phyloP scores from a whole-genome alignment of 2,113 vertebrate species.

The Chitala chitala region DNA sequence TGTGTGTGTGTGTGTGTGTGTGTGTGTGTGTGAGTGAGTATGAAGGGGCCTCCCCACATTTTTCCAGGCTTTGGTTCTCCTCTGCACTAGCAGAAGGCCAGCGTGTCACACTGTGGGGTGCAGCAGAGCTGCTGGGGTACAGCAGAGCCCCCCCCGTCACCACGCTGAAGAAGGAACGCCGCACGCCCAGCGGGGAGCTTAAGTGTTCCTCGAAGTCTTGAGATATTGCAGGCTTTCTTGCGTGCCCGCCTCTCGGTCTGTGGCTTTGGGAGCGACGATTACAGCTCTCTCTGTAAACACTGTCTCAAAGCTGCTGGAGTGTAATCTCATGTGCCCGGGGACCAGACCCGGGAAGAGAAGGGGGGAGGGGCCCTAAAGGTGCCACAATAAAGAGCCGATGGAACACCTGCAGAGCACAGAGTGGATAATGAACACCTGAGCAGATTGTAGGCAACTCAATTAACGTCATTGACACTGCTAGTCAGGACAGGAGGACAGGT shows the following conservation, averaged over 20 bases:
- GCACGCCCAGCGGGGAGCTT: background rate
- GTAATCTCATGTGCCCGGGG: conserved; percentile 57
- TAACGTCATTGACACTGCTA: conserved; percentile 69
- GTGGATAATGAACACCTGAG: conserved; percentile 70
- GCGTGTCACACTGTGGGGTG: background rate
- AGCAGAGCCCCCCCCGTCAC: background rate
- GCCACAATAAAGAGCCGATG: conserved; percentile 44
- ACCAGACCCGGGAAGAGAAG: conserved; percentile 45
- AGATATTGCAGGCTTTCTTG: background rate
- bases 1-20: too few species aligned
- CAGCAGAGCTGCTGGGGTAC: background rate
- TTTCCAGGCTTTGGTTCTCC: too few species aligned
- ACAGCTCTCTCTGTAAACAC: conserved; percentile 52
- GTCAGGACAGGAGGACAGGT: conserved; percentile 69
- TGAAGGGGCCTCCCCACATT: too few species aligned
- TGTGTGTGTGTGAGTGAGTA: too few species aligned
- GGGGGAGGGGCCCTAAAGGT: conserved; percentile 45
- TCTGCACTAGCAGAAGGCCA: background rate
- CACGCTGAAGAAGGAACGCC: background rate
- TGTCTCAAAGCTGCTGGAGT: conserved; percentile 57
- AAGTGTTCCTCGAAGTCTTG: conserved; percentile 20
- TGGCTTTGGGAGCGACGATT: conserved; percentile 46
- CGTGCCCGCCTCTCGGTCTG: conserved; percentile 22
- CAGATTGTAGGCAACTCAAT: conserved; percentile 70
- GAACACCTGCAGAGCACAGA: conserved; percentile 61